Evolutionary conservation across 1,140 invertebrate genomes (phyloP).

Genomic region (Hylaeus anthracinus): DNA sequence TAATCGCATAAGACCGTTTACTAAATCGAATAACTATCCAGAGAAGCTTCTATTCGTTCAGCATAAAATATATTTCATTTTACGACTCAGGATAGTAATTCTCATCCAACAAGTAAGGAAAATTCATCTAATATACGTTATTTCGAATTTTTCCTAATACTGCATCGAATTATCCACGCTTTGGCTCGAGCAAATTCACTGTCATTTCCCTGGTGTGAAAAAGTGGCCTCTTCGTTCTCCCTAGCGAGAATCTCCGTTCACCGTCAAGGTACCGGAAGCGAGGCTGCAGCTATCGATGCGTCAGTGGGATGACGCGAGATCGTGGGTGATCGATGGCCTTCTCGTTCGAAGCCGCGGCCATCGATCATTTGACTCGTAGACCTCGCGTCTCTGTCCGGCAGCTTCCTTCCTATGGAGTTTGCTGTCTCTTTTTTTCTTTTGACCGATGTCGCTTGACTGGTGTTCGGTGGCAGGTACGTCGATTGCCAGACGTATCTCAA

Average conservation of each 20-base stretch:
- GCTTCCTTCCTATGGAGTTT: conserved; percentile 27
- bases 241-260: conserved; percentile 2
- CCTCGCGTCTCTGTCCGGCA: conserved; percentile 32
- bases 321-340: conserved; percentile 54
- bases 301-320: conserved; percentile 50
- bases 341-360: conserved; percentile 37
- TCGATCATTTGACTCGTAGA: conserved; percentile 54
- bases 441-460: conserved; percentile 48
- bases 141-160: conserved; percentile 49
- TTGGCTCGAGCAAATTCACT: conserved; percentile 21
- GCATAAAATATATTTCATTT: no score
- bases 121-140: no score
- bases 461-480: conserved; percentile 58
- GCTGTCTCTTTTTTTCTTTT: conserved; percentile 15
- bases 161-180: conserved; percentile 72
- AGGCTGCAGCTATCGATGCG: conserved; percentile 22
- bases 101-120: no score
- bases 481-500: conserved; percentile 35
- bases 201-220: background rate
- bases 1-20: no score
- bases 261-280: conserved; percentile 46
- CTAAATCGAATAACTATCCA: no score
- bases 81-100: no score
- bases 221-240: background rate
- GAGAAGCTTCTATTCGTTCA: no score